Evolutionary conservation across 1,140 invertebrate genomes (phyloP), one percentile per base, ranked within the genome.

Genomic region (Leguminivora glycinivorella): DNA sequence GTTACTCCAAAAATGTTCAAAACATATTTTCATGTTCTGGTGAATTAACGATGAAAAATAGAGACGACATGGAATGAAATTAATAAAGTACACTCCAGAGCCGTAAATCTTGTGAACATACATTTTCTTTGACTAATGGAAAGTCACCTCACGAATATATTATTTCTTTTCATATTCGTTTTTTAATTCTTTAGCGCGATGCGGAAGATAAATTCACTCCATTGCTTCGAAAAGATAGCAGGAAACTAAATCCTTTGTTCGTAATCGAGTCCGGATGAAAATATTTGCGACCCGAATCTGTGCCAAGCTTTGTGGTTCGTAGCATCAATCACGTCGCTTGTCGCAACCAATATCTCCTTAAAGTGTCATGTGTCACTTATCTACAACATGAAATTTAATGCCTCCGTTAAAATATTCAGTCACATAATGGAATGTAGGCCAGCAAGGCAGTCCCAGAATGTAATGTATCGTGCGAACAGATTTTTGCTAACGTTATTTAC

Each of bases 191-290:
- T 29, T 63, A 17, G 17, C 26, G 2, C 14, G 2, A 12, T 9
- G 24, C 7, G 1, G 26, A 63, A 63, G 58, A 63, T 63, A 63
- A 63, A 31, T 63, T 63, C 6, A 17, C 26, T 31, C 26, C 58
- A 22, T 6, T 19, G 58, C 25, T 25, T 63, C 25, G 17, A 63
- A 63, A 63, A 63, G 58, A 63, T 31, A 63, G 26, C 25, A 58
- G 58, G 58, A 29, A 63, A 63, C 58, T 34, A 63, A 63, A 63
- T 63, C 58, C 58, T 63, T 63, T 63, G 26, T 63, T 63, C 58
- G 58, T 63, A 63, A 63, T 63, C 58, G 58, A 29, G 58, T 63
- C 58, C 26, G 58, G 58, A 63, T 63, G 25, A 29, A 63, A 58
- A 63, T 63, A 63, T 63, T 63, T 29, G 25, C 58, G 58, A 31